phyloP scores from a whole-genome alignment of 2,888 invertebrate genomes.

The Campoplex nolae region DNA sequence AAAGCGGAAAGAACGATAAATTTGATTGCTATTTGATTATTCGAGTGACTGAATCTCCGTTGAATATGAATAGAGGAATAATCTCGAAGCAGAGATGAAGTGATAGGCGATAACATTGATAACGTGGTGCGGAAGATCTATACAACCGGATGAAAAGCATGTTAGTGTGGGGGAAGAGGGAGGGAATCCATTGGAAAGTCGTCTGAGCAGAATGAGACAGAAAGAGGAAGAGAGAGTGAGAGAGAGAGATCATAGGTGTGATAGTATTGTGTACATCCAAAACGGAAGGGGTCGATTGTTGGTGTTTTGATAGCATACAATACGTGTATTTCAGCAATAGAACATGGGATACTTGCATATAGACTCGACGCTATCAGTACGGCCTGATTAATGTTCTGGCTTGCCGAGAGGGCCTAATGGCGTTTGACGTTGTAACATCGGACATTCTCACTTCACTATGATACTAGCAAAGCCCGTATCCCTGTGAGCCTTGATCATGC shows the following conservation, averaged over 20 bases:
- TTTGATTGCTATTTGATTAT: slow-evolving; percentile 31
- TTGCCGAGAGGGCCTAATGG: slow-evolving; percentile 76
- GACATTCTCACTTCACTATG: slow-evolving; percentile 64
- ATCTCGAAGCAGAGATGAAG: slow-evolving; percentile 22
- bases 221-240: not conserved
- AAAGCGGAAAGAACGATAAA: slow-evolving; percentile 7
- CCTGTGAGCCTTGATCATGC: slow-evolving; percentile 48
- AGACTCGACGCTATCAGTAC: slow-evolving; percentile 75
- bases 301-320: slow-evolving; percentile 35
- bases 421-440: slow-evolving; percentile 74
- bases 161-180: not conserved
- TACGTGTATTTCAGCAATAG: slow-evolving; percentile 63
- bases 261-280: slow-evolving; percentile 9
- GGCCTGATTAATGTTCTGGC: slow-evolving; percentile 78
- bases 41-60: slow-evolving; percentile 12
- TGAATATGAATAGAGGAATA: slow-evolving; percentile 3
- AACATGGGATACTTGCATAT: slow-evolving; percentile 31
- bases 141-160: slow-evolving; percentile 25
- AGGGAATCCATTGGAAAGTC: slow-evolving; percentile 24
- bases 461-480: slow-evolving; percentile 50
- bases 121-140: not conserved
- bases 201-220: not conserved
- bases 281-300: slow-evolving; percentile 14
- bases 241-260: slow-evolving; percentile 10
- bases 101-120: slow-evolving; percentile 44